These are phyloP conservation scores for Hippocampus kuda DNA, from an alignment of 2,797 vertebrate species.

Conservation along the genomic window DNA sequence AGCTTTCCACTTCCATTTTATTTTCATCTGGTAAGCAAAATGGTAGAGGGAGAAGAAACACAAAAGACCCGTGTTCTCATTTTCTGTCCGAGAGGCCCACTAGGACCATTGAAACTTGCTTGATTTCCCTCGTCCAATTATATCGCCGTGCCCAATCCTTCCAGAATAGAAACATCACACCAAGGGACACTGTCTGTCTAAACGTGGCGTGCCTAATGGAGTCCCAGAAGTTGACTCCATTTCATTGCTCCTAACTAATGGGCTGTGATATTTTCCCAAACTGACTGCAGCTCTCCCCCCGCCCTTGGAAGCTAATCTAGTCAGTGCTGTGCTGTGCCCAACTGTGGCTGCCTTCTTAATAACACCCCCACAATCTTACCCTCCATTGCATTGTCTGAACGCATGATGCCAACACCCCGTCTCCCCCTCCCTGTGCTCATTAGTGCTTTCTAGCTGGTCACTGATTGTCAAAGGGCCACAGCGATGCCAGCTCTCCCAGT, in stretches of 20 bases:
- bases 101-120: constrained; percentile 80
- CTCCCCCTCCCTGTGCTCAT: constrained; percentile 53
- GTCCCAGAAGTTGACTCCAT: constrained; percentile 89
- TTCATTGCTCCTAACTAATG: constrained; percentile 90
- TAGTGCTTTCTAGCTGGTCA: constrained; percentile 57
- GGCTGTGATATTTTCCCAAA: constrained; percentile 87
- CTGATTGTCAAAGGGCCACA: constrained; percentile 62
- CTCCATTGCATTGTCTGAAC: constrained; percentile 42
- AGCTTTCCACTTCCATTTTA: constrained; percentile 30
- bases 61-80: constrained; percentile 64
- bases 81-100: constrained; percentile 70
- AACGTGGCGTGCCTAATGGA: constrained; percentile 83
- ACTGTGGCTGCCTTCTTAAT: constrained; percentile 31
- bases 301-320: constrained; percentile 70
- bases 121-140: constrained; percentile 98
- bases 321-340: constrained; percentile 53
- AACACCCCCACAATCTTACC: constrained; percentile 36
- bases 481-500: constrained; percentile 50
- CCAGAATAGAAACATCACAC: constrained; percentile 74
- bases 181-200: constrained; percentile 81
- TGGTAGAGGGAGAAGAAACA: constrained; percentile 54
- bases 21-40: constrained; percentile 62
- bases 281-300: constrained; percentile 71
- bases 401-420: constrained; percentile 42
- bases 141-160: constrained; percentile 80